Evolutionary conservation across 2,888 invertebrate species (phyloP).

Genomic region (Cantharis rustica): DNA sequence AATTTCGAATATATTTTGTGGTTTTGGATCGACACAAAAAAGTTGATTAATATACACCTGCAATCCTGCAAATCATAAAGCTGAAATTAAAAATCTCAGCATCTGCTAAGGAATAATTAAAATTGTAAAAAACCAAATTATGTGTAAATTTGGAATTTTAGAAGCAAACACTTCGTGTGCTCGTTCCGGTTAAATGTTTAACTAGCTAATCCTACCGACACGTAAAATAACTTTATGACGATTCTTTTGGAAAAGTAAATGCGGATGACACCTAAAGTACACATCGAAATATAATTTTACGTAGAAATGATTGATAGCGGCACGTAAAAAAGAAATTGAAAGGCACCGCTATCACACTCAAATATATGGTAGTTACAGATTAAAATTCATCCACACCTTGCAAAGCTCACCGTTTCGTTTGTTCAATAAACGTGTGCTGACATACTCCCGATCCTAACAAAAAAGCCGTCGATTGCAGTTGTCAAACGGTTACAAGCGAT

Average conservation of each 20-base stretch:
- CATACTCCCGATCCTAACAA: neutral
- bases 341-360: constrained; percentile 50
- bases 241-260: constrained; percentile 12
- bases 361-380: constrained; percentile 26
- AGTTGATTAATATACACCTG: neutral
- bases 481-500: neutral
- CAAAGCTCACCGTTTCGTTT: constrained; percentile 20
- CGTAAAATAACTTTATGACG: neutral
- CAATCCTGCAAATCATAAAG: neutral
- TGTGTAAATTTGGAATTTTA: neutral
- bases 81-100: neutral
- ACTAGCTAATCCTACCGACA: neutral
- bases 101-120: neutral
- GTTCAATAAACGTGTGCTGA: constrained; percentile 22
- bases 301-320: constrained; percentile 25
- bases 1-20: neutral
- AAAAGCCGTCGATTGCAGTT: neutral
- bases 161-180: neutral
- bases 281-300: constrained; percentile 17
- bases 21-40: neutral
- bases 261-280: constrained; percentile 11
- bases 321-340: constrained; percentile 52
- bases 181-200: constrained; percentile 1
- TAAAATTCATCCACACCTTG: constrained; percentile 26
- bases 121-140: neutral